Evolutionary conservation across 2,113 vertebrate genomes (phyloP).

Genomic region (Orcinus orca): DNA sequence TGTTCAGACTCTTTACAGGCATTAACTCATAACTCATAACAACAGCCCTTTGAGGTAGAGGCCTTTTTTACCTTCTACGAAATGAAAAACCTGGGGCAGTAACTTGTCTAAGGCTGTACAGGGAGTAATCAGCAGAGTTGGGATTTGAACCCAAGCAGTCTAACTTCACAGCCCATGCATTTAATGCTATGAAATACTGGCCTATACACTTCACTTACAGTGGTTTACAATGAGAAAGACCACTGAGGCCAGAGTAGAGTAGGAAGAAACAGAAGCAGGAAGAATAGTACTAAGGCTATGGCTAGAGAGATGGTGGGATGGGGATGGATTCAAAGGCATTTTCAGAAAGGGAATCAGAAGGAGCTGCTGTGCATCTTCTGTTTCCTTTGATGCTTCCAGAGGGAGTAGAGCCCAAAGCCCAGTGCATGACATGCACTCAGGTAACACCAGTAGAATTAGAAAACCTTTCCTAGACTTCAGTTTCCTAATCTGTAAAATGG

Average conservation of each 20-base stretch:
- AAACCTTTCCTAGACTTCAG: neutral
- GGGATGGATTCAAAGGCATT: neutral
- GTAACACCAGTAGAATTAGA: neutral
- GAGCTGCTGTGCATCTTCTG: neutral
- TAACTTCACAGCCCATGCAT: neutral
- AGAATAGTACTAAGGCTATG: neutral
- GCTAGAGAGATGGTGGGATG: neutral
- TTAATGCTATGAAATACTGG: neutral
- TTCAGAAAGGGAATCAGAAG: neutral
- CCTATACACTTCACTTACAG: neutral
- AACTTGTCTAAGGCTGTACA: neutral
- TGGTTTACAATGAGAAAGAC: neutral
- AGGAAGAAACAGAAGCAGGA: neutral
- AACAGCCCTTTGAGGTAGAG: neutral
- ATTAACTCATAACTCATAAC: neutral
- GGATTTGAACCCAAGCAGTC: neutral
- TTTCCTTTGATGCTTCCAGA: neutral
- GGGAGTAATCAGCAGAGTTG: neutral
- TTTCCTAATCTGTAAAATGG: neutral
- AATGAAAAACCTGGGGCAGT: neutral
- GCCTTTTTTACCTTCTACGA: neutral
- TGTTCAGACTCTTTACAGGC: neutral
- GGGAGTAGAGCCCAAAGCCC: neutral
- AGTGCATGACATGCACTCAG: neutral
- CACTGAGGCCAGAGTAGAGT: neutral